Conservation (phyloP, 2,113 vertebrate genomes). For the Lasiurus borealis region DNA sequence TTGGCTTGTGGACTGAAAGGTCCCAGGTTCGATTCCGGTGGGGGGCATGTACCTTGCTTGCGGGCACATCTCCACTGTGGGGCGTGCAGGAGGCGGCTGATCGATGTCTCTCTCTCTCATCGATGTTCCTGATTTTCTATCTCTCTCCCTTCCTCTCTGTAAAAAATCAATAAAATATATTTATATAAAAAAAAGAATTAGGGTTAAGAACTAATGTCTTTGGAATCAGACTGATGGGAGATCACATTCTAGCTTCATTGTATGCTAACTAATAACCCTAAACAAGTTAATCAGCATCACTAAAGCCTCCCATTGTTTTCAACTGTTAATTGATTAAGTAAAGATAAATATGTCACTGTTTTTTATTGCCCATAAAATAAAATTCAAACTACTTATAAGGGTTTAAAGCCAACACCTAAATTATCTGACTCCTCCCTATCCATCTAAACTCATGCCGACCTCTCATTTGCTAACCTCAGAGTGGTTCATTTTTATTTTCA, state of each 20-base stretch:
- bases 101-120: no score
- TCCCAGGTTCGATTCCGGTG: no score
- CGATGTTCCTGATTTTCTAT: no score
- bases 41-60: no score
- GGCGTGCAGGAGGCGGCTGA: no score
- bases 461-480: neutral
- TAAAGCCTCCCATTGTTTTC: neutral
- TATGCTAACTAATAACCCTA: neutral
- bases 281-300: neutral
- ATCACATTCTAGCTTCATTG: neutral
- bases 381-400: neutral
- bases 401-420: neutral
- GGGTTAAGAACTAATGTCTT: neutral
- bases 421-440: neutral
- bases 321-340: neutral
- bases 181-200: neutral
- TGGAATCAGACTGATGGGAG: neutral
- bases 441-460: neutral
- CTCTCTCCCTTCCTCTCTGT: no score
- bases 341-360: neutral
- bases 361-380: neutral
- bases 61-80: no score
- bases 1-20: no score
- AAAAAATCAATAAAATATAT: no score
- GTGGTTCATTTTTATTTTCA: neutral